Evolutionary conservation across 2,113 vertebrate species (phyloP), one percentile per base, ranked within the genome.

Genomic region (Amblyornis subalaris): DNA sequence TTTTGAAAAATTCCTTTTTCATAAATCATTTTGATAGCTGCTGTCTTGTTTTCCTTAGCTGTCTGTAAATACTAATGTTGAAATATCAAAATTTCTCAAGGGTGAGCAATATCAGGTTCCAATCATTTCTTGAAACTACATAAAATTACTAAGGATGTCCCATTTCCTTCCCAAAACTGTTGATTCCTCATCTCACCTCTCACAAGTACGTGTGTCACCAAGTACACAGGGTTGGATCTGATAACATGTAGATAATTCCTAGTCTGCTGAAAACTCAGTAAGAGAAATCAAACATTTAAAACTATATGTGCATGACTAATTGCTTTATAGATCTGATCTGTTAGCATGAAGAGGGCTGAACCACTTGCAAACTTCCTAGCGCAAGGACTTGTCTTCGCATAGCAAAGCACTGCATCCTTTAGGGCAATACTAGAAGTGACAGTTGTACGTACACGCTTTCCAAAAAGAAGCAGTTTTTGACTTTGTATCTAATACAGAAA

Each of bases 391-490:
- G 3, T 26, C 66, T 80, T 57, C 54, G 19, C 25, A 13, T 4
- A 72, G 28, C 40, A 76, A 85, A 91, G 8, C 24, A 45, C 14
- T 75, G n/a, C 35, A 58, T 26, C 6, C 23, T 77, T 84, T 74
- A 66, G 47, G n/a, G 18, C 33, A 74, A 35, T 17, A 22, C 3
- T 29, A 24, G 36, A 78, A 82, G 15, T 66, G 44, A 54, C 5
- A 66, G 16, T 45, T 1, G 7, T 36, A 44, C 10, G 18, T 15
- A 65, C 5, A 40, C 13, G 14, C 4, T 61, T 53, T 23, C 2
- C 0, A 26, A 53, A 71, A 57, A 69, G n/a, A 47, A 19, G 12
- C 6, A 3, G 3, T 0, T 55, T 42, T 53, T 2, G 3, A 14
- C 4, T 10, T 77, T 38, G 2, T 35, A 60, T 62, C 12, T 76